These are phyloP conservation scores for Ciconia stormi DNA, from an alignment of 2,113 vertebrate species.

Conservation along the genomic window DNA sequence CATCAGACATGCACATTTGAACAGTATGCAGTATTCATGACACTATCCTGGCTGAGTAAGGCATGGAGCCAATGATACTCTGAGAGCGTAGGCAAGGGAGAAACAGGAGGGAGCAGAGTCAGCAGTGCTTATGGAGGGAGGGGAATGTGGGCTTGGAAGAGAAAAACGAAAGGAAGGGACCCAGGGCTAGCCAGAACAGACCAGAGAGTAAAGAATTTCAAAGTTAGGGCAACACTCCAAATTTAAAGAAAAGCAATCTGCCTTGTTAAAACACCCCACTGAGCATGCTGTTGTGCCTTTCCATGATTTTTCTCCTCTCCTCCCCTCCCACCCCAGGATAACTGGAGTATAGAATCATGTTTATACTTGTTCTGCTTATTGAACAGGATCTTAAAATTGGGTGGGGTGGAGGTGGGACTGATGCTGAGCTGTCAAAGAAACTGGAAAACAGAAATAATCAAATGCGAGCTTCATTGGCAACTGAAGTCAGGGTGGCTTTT, in stretches of 20 bases:
- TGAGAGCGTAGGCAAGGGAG: neutral
- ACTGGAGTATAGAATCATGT: neutral
- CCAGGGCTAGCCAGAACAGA: neutral
- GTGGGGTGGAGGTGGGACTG: neutral
- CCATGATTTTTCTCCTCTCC: neutral
- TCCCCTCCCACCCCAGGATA: neutral
- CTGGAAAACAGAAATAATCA: neutral
- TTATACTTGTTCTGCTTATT: constrained; percentile 40
- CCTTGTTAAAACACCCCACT: neutral
- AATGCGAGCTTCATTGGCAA: neutral
- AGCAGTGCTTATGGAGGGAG: neutral
- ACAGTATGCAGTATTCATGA: constrained; percentile 47
- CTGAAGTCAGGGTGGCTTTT: neutral
- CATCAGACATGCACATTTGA: constrained; percentile 39
- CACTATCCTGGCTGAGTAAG: neutral
- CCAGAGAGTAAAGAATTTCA: neutral
- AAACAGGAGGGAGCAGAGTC: constrained; percentile 15
- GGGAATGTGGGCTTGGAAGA: neutral
- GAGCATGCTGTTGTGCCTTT: neutral
- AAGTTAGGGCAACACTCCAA: neutral
- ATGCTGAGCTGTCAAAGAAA: neutral
- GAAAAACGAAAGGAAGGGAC: neutral
- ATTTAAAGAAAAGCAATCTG: neutral
- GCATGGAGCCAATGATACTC: constrained; percentile 4
- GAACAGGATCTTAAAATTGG: constrained; percentile 19